Evolutionary conservation across 2,888 invertebrate species (phyloP), one percentile per base, ranked within the genome.

Genomic region (Lepidochrysops patricia): DNA sequence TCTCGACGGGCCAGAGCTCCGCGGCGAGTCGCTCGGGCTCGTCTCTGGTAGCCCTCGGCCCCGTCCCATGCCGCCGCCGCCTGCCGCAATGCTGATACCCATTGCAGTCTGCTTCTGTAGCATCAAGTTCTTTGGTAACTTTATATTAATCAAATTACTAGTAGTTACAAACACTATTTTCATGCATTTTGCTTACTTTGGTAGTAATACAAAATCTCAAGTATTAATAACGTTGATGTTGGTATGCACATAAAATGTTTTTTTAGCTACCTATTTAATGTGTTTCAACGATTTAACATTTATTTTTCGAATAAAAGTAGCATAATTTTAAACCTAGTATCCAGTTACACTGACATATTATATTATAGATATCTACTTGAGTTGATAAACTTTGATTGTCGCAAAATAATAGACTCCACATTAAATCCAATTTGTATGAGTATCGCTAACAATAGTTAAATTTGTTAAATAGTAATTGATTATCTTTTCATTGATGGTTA

Each of bases 11-110:
- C 83, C n/a, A 91, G 88, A 68, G 91, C 91, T 12, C 90, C 90
- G 0, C 91, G 77, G 57, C 91, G 75, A 4, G 82, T 80, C 9
- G 90, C 85, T 13, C 89, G 77, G 68, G 90, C 91, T 19, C 92
- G 78, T 13, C 94, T 80, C 74, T 95, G 95, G 80, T 93, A 95
- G 1, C 94, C 93, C 69, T 94, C 93, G 27, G 90, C 91, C 0
- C 92, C 92, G 0, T 91, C 92, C 0, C 94, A 93, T 69, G 94
- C 92, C 23, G 93, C 91, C 9, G 94, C 92, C 2, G 95, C 95
- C 64, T 92, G 90, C 60, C 94, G 93, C 4, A 95, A 73, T 0
- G 94, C 92, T n/a, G 94, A 92, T 63, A 94, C 85, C 95, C 95
- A 95, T 79, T 95, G 95, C 29, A 94, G 84, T 57, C 94, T 91